Evolutionary conservation across 2,797 vertebrate species (phyloP).

Genomic region (Rhynchotus rufescens): DNA sequence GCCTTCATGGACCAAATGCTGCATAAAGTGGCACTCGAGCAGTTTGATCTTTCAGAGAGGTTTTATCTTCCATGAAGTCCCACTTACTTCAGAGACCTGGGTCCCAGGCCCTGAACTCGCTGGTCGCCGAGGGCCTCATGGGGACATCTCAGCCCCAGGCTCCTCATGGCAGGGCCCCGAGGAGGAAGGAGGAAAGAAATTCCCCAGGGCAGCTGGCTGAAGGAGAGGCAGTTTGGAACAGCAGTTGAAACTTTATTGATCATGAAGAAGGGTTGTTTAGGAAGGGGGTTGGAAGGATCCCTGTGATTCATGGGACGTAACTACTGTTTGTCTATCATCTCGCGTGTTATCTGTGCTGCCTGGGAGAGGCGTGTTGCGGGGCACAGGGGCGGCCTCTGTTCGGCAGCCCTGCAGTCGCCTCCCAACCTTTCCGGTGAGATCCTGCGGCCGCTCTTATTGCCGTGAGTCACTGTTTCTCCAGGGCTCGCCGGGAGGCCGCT

Average conservation of each 20-base stretch:
- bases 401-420: constrained; percentile 41
- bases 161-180: fast-evolving
- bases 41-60: background rate
- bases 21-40: background rate
- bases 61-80: background rate
- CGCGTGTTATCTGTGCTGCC: constrained; percentile 21
- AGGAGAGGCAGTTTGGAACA: background rate
- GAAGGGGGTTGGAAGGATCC: constrained; percentile 32
- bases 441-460: constrained; percentile 56
- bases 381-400: background rate
- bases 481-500: constrained; percentile 20
- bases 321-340: constrained; percentile 32
- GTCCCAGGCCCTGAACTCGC: background rate
- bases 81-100: background rate
- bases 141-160: fast-evolving
- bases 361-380: constrained; percentile 62
- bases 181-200: constrained; percentile 8
- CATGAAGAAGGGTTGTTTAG: constrained; percentile 11
- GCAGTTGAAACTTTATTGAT: constrained; percentile 48
- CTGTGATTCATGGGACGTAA: constrained; percentile 32
- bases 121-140: fast-evolving
- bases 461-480: constrained; percentile 74
- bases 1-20: background rate
- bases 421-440: constrained; percentile 42
- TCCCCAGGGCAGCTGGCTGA: background rate